Conservation (phyloP, 2,888 invertebrate genomes). For the Therioaphis trifolii region DNA sequence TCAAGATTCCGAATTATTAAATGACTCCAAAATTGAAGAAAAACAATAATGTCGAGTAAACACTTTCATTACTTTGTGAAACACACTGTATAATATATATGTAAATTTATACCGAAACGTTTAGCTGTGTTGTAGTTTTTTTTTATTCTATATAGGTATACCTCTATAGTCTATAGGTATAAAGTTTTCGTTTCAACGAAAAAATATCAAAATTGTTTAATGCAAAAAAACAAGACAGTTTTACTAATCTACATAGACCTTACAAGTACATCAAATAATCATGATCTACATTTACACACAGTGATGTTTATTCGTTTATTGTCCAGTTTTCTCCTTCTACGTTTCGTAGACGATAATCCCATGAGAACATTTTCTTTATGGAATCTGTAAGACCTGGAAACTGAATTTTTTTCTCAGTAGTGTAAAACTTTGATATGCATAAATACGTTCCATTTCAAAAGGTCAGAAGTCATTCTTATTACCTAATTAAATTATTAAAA, state of each 20-base stretch:
- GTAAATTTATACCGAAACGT: not conserved
- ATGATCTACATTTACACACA: not conserved
- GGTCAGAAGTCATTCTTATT: not conserved
- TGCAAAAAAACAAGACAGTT: not conserved
- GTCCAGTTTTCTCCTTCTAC: not conserved
- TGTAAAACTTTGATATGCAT: not conserved
- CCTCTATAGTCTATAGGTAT: too few species aligned
- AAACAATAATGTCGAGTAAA: not conserved
- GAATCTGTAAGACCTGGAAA: not conserved
- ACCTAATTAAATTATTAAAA: not conserved
- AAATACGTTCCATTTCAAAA: not conserved
- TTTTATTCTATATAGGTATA: too few species aligned
- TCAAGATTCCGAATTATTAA: not conserved
- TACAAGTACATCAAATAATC: not conserved
- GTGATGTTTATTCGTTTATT: not conserved
- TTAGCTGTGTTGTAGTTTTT: not conserved
- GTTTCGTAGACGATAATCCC: conserved; percentile 9
- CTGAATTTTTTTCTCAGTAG: not conserved
- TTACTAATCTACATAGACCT: conserved; percentile 1
- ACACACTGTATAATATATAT: not conserved
- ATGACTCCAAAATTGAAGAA: not conserved
- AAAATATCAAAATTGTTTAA: not conserved
- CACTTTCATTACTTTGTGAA: not conserved
- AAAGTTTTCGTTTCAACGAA: too few species aligned
- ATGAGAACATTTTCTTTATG: not conserved